Base-by-base conservation (phyloP, 1,140 invertebrate genomes). In the Drosophila cardini region DNA sequence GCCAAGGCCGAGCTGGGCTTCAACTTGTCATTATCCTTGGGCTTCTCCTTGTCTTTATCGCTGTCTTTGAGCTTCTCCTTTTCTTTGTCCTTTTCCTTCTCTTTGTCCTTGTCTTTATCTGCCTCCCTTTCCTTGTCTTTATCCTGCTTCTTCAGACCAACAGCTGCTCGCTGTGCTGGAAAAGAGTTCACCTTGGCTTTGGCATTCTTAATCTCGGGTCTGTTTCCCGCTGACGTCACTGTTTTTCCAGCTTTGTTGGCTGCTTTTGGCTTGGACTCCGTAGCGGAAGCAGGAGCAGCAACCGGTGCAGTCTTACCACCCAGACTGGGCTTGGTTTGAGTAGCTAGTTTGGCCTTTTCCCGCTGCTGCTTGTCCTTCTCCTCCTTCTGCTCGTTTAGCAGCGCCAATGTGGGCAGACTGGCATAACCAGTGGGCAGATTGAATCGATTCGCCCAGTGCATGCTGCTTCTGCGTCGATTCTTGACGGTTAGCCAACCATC, bases 401-500 rank as follows among this genome's bases (percentile, higher is more conserved):
- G 70, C 4, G 93, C 92, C 52, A 95, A 82, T 0, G 94, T 94
- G 2, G 95, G 95, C 61, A 95, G 76, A 90, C 94, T 95, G 2
- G 94, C 94, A 45, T 95, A 95, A 1, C 94, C 94, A 1, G 94
- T 95, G 13, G 95, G 94, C 75, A 95, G 94, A 90, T 95, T 93
- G 74, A 95, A 95, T 76, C 94, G 92, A 77, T 94, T 94, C 4
- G 94, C 92, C 95, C 95, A 95, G 67, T 94, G 94, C 34, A 94
- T 93, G 80, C 94, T 94, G 8, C 92, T 93, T 34, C 94, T 74
- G 16, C 94, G 92, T 45, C 94, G 92, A 68, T 93, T 94, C 90
- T 95, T 95, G 1, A 95, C 95, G 1, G 94, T 95, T 13, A 95
- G 89, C 94, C 95, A 95, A 10, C 94, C 94, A 79, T 95, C 95